phyloP scores from a whole-genome alignment of 2,113 vertebrate species.

The Dascyllus trimaculatus region DNA sequence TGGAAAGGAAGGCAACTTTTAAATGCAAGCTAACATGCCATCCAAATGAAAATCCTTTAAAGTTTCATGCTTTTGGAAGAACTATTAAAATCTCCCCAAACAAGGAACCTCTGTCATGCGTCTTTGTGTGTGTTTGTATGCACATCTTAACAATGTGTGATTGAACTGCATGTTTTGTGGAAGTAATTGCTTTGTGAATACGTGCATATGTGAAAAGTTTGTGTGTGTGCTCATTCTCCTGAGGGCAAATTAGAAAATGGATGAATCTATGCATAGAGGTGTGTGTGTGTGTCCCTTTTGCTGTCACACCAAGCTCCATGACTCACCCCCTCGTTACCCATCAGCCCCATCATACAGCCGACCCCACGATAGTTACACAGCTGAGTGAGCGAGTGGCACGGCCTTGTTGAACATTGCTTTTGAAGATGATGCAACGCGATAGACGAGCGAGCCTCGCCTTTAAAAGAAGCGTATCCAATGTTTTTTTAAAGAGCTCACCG shows the following conservation, averaged over 20 bases:
- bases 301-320: conserved; percentile 40
- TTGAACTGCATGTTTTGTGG: not conserved
- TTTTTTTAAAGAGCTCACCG: conserved; percentile 1
- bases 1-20: not conserved
- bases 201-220: not conserved
- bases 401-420: conserved; percentile 36
- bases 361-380: conserved; percentile 45
- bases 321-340: conserved; percentile 58
- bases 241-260: conserved; percentile 8
- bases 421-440: conserved; percentile 68
- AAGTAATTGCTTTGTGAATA: conserved; percentile 21
- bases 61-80: conserved; percentile 10
- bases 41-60: conserved; percentile 11
- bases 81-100: conserved; percentile 20
- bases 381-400: conserved; percentile 2
- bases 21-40: not conserved
- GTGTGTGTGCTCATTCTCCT: not conserved
- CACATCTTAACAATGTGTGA: conserved; percentile 6
- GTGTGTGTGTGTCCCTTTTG: conserved; percentile 21
- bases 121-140: not conserved
- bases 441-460: conserved; percentile 30
- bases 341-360: conserved; percentile 48
- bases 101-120: conserved; percentile 1
- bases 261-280: conserved; percentile 40
- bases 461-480: conserved; percentile 25